These are phyloP conservation scores for Alloscopus bannaensis DNA, from an alignment of 2,888 invertebrate genomes.

Conservation along the genomic window DNA sequence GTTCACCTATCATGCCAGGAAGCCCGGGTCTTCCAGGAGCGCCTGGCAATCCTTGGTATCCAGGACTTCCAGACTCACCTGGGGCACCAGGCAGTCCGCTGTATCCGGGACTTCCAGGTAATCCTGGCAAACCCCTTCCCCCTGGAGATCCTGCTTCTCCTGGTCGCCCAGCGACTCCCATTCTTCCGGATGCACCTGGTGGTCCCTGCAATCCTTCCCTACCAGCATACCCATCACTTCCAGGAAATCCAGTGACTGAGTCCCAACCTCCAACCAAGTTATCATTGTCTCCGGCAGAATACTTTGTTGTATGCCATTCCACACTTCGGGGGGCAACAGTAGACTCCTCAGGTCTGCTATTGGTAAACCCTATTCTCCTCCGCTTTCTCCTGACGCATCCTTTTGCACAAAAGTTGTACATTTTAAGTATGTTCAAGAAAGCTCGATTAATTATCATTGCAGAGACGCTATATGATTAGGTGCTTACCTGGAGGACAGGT, in stretches of 20 bases:
- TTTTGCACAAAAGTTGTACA: background rate
- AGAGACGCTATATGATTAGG: no score
- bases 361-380: constrained; percentile 35
- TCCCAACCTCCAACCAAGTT: no score
- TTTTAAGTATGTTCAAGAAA: no score
- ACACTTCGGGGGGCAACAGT: background rate
- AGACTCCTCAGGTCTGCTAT: constrained; percentile 29
- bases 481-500: constrained; percentile 62
- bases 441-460: no score
- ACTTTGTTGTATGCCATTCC: constrained; percentile 3
- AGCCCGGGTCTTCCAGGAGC: background rate
- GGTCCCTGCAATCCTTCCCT: background rate
- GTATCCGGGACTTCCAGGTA: constrained; percentile 11
- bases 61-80: constrained; percentile 27
- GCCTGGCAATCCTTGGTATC: constrained; percentile 10
- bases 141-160: constrained; percentile 14
- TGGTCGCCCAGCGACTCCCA: background rate
- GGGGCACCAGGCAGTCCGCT: constrained; percentile 31
- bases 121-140: constrained; percentile 16
- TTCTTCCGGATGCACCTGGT: background rate
- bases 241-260: background rate
- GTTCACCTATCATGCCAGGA: background rate
- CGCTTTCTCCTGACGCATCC: constrained; percentile 57
- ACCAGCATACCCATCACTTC: background rate
- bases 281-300: background rate